A percentile compares a stretch with the other conserved stretches of the same genome.
Evolutionary conservation across 1,140 invertebrate species (phyloP).

Genomic region (Zaprionus africanus): DNA sequence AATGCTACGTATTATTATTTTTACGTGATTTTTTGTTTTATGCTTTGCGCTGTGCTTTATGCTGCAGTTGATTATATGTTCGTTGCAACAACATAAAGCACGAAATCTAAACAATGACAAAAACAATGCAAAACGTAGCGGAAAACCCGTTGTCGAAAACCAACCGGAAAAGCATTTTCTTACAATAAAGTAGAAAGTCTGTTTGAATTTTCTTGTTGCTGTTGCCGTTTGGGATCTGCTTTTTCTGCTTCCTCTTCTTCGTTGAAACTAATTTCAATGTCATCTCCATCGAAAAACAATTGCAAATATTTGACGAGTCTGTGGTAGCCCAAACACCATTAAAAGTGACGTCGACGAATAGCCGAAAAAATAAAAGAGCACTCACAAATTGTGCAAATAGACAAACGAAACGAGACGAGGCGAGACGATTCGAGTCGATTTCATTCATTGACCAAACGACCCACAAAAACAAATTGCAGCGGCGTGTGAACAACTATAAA

Average conservation of each 20-base stretch:
- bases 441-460: conserved; percentile 55
- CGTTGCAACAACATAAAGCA: conserved; percentile 5
- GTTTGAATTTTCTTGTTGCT: not conserved
- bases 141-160: conserved; percentile 59
- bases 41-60: conserved; percentile 35
- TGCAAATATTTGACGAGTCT: conserved; percentile 56
- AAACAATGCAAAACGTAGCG: conserved; percentile 34
- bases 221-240: not conserved
- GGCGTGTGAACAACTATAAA: conserved; percentile 61
- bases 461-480: conserved; percentile 20
- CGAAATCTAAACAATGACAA: conserved; percentile 37
- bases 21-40: conserved; percentile 43
- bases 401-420: not conserved
- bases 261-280: conserved; percentile 55
- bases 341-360: conserved; percentile 52
- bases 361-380: conserved; percentile 36
- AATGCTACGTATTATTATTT: conserved; percentile 45
- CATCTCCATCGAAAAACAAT: conserved; percentile 41
- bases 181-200: conserved; percentile 1
- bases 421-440: conserved; percentile 8
- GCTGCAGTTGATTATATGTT: conserved; percentile 23
- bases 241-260: not conserved
- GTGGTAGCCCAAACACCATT: conserved; percentile 47
- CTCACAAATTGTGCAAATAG: conserved; percentile 40
- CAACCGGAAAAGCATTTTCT: conserved; percentile 31